Conservation (phyloP, 2,797 vertebrate species). For the Denticeps clupeoides region DNA sequence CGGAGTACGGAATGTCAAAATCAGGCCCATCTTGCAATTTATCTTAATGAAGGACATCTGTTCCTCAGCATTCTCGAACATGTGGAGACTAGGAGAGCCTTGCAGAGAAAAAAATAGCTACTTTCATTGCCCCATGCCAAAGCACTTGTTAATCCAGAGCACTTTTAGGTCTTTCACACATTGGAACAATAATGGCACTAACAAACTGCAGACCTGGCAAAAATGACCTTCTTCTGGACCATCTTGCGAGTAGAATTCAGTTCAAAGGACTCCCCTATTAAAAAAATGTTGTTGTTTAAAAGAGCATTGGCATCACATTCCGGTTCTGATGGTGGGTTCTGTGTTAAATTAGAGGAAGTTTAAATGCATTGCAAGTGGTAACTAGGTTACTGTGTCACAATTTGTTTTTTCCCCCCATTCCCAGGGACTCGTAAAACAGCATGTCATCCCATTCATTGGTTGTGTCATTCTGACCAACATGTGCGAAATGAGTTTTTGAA, state of each 20-base stretch:
- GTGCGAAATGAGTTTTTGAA: too few relatives aligned
- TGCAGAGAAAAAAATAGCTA: background rate
- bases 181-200: background rate
- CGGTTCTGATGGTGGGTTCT: background rate
- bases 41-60: slow-evolving; percentile 34
- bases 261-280: background rate
- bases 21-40: slow-evolving; percentile 20
- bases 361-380: background rate
- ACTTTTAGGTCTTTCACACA: background rate
- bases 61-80: slow-evolving; percentile 26
- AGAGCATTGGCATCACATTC: slow-evolving; percentile 9
- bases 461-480: too few relatives aligned
- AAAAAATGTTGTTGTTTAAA: slow-evolving; percentile 4
- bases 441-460: background rate
- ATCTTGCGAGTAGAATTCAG: background rate
- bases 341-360: background rate
- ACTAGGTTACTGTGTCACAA: slow-evolving; percentile 9
- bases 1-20: too few relatives aligned
- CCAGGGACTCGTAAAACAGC: background rate
- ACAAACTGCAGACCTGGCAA: too few relatives aligned
- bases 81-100: background rate
- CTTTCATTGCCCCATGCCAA: background rate
- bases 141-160: too few relatives aligned
- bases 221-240: background rate
- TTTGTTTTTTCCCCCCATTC: background rate